phyloP scores from a whole-genome alignment of 1,140 invertebrate species.

The Heliothis virescens region DNA sequence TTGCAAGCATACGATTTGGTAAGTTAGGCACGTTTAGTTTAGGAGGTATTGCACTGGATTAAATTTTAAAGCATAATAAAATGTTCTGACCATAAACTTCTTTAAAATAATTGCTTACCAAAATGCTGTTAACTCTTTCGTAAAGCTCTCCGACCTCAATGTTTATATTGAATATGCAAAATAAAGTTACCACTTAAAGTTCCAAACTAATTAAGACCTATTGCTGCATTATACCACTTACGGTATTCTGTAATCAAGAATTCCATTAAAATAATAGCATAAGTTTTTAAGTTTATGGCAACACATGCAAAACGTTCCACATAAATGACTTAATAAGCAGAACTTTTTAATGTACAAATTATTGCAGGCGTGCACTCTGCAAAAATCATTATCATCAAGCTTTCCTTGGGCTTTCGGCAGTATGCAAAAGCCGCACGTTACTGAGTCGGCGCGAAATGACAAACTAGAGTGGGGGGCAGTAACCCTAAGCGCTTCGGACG shows the following conservation, averaged over 20 bases:
- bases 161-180: constrained; percentile 2
- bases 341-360: constrained; percentile 33
- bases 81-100: too few relatives aligned
- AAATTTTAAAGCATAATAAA: background rate
- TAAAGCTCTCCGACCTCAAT: background rate
- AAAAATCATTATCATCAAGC: constrained; percentile 69
- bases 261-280: constrained; percentile 9
- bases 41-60: too few relatives aligned
- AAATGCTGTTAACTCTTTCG: background rate
- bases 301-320: constrained; percentile 12
- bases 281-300: constrained; percentile 17
- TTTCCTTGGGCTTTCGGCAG: constrained; percentile 55
- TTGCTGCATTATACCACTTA: constrained; percentile 14
- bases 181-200: background rate
- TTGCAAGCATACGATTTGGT: background rate
- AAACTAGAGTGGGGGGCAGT: constrained; percentile 79
- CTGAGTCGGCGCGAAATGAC: constrained; percentile 83
- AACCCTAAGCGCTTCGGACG: constrained; percentile 68
- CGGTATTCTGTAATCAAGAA: background rate
- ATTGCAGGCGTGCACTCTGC: constrained; percentile 37
- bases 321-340: constrained; percentile 23
- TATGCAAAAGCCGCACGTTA: constrained; percentile 72
- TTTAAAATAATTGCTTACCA: background rate
- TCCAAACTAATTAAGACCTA: constrained; percentile 10
- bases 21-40: background rate